Evolutionary conservation across 1,140 invertebrate species (phyloP).

Genomic region (Caenorhabditis briggsae): DNA sequence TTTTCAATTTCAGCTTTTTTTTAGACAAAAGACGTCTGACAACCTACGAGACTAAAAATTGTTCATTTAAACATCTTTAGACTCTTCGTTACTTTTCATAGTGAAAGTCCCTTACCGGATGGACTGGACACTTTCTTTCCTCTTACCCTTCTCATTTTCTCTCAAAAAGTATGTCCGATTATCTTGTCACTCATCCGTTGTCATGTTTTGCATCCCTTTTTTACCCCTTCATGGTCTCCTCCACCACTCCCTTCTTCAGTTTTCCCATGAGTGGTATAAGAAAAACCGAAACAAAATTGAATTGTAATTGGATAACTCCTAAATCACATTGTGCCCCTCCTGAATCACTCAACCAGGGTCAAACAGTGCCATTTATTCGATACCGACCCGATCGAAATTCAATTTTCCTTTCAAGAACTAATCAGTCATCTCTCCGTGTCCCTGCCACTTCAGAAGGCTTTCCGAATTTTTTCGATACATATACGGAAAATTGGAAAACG

Average conservation of each 20-base stretch:
- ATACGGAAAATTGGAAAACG: constrained; percentile 38
- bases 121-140: neutral
- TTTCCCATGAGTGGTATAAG: no score
- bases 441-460: constrained; percentile 18
- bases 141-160: neutral
- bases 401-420: constrained; percentile 37
- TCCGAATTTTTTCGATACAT: constrained; percentile 49
- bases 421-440: constrained; percentile 8
- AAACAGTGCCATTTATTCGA: neutral
- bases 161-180: constrained; percentile 27
- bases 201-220: neutral
- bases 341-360: neutral
- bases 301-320: constrained; percentile 40
- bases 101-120: neutral
- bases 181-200: constrained; percentile 49
- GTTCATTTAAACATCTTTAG: no score
- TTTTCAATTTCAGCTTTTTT: no score
- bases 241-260: no score
- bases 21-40: no score
- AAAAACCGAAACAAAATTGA: constrained; percentile 22
- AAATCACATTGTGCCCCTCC: constrained; percentile 20
- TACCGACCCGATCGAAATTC: neutral
- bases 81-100: neutral
- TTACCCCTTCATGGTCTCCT: neutral
- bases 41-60: no score